Evolutionary conservation across 2,888 invertebrate species (phyloP), one percentile per base, ranked within the genome.

Genomic region (Sinotaia quadrata): DNA sequence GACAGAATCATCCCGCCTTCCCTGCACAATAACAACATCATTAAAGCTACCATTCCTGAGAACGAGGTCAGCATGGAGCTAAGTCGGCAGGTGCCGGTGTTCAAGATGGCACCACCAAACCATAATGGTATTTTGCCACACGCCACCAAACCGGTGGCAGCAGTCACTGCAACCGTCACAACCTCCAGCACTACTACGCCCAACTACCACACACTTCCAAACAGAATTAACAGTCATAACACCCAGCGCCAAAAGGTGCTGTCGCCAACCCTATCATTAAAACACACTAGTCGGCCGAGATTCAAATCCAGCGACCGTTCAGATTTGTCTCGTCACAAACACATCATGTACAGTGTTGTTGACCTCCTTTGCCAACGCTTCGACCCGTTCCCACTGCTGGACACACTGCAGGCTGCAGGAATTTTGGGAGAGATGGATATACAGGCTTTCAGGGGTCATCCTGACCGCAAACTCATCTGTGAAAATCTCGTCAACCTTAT

Each of bases 341-440:
- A 80, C 27, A 81, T 84, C 56, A 73, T 84, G 68, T 81, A 81
- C 69, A 80, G 80, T 71, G 72, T 81, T 18, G 70, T 75, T 34
- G 84, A 84, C 71, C 75, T 84, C 4, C 69, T 84, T 31, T 79
- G 81, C 59, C 83, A 84, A 69, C 76, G 80, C 29, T 47, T 84
- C n/a, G 80, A 83, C 47, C 82, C 84, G 7, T 78, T 76, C 59
- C 73, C 76, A 8, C 66, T 84, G 8, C 69, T 84, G 29, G 79
- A 82, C 49, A 73, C 79, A 5, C 67, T 84, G 34, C 73, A 76
- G 29, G 70, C 74, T 12, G 69, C 73, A 3, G 73, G 77, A 10
- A 74, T 84, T 7, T 71, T 84, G 10, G 73, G 75, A 21, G 71
- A 74, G 49, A 75, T 76, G 34, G 81, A 82, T 66, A 58, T 81